Base-by-base conservation (phyloP, 1,140 invertebrate genomes). In the Drosophila ficusphila region DNA sequence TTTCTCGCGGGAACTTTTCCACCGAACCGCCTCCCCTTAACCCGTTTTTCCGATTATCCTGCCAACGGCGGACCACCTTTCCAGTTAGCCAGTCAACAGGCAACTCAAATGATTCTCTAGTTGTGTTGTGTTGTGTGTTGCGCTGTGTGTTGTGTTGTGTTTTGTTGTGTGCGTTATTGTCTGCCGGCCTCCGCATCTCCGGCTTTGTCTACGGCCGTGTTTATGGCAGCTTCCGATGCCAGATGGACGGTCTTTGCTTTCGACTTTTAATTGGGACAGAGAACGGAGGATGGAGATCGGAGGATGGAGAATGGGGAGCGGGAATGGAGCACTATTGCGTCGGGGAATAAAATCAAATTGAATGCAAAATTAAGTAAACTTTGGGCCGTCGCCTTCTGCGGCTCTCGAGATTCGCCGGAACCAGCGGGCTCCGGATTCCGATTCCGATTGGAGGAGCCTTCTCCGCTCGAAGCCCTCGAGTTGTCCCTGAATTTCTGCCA, bases 361-460 rank as follows among this genome's bases (percentile, higher is more conserved):
- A 67, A 85, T 79, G 60, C 72, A 88, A 78, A 88, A 86, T 88
- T 81, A 77, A 88, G 79, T 82, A 82, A 86, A 82, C 69, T 86
- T 86, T 44, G 18, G 79, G 29, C 29, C 23, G 29, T 67, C 23
- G 44, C 57, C 52, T 64, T 58, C 64, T 52, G 51, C 39, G 54
- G 57, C 51, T 34, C n/a, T n/a, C n/a, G n/a, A n/a, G n/a, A n/a
- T n/a, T n/a, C n/a, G n/a, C n/a, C 38, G 25, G 33, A 39, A 52
- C 6, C 21, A 39, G 18, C n/a, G n/a, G 42, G 19, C 12, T 33
- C 11, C 31, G 19, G 39, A 16, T 51, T 7, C 18, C 16, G 18
- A 21, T 57, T 42, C 29, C 29, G 7, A 31, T 31, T 31, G 29
- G 18, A 19, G 18, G 18, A 34, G 2, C 25, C 9, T 16, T 8